Conservation (phyloP, 2,113 vertebrate species). For the Larimichthys crocea region DNA sequence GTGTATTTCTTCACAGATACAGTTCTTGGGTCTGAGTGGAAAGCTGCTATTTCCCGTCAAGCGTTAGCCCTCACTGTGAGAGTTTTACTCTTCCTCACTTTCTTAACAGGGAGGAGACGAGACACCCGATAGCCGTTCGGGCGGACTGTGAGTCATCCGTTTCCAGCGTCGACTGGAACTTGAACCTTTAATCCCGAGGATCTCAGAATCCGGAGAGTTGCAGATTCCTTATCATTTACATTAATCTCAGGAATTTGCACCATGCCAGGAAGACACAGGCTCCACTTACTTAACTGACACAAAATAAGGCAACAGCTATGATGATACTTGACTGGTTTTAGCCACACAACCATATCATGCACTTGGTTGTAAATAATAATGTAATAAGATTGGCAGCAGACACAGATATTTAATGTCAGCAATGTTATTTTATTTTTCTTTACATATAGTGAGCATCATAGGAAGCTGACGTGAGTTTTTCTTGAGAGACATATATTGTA, state of each 20-base stretch:
- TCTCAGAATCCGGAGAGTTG: slow-evolving; percentile 82
- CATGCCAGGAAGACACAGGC: slow-evolving; percentile 75
- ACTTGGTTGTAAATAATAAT: slow-evolving; percentile 77
- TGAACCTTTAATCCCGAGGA: slow-evolving; percentile 84
- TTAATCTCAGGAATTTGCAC: slow-evolving; percentile 82
- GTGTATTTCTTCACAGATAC: background rate
- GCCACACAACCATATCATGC: slow-evolving; percentile 71
- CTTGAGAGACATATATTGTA: background rate
- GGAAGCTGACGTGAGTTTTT: background rate
- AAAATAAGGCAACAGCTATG: slow-evolving; percentile 73
- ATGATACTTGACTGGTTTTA: slow-evolving; percentile 69
- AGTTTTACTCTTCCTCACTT: slow-evolving; percentile 54
- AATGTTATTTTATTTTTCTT: background rate
- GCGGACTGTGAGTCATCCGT: slow-evolving; percentile 72
- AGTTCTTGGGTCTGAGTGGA: slow-evolving; percentile 32
- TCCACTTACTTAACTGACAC: slow-evolving; percentile 76
- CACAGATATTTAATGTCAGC: slow-evolving; percentile 41
- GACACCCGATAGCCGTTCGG: slow-evolving; percentile 65
- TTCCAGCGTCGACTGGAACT: slow-evolving; percentile 77
- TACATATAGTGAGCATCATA: background rate
- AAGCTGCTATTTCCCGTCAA: slow-evolving; percentile 63
- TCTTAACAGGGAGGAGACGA: slow-evolving; percentile 52
- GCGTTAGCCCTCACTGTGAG: slow-evolving; percentile 32
- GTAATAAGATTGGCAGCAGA: slow-evolving; percentile 70
- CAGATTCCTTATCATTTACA: slow-evolving; percentile 85